These are phyloP conservation scores for Acleris cristana DNA, from an alignment of 2,888 invertebrate genomes.

Conservation along the genomic window DNA sequence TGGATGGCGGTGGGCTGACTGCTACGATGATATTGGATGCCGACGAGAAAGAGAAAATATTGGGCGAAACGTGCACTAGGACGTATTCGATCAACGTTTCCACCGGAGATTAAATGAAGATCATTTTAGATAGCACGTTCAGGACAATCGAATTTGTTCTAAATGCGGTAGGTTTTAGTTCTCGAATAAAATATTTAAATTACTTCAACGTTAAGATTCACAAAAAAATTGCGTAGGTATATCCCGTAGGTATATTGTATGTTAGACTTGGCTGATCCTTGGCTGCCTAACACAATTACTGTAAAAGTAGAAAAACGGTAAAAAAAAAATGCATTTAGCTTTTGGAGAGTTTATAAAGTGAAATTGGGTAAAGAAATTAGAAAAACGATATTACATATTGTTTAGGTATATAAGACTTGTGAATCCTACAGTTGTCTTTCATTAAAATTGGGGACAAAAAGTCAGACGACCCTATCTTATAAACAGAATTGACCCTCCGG, in stretches of 20 bases:
- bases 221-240: not conserved
- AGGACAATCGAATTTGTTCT: slow-evolving; percentile 1
- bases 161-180: too few species aligned
- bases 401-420: slow-evolving; percentile 26
- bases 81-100: slow-evolving; percentile 26
- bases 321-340: too few species aligned
- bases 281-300: not conserved
- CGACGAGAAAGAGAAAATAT: slow-evolving; percentile 42
- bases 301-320: too few species aligned
- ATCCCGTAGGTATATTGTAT: too few species aligned
- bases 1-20: slow-evolving; percentile 54
- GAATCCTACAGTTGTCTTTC: slow-evolving; percentile 45
- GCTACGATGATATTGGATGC: slow-evolving; percentile 47
- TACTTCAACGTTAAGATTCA: too few species aligned
- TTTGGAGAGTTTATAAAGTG: too few species aligned
- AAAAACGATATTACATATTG: slow-evolving; percentile 21
- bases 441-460: slow-evolving; percentile 53
- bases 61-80: slow-evolving; percentile 15
- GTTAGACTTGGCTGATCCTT: not conserved
- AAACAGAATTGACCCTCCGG: slow-evolving; percentile 41
- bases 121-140: slow-evolving; percentile 2
- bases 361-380: not conserved
- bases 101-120: slow-evolving; percentile 10
- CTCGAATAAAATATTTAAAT: too few species aligned
- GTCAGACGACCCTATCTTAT: slow-evolving; percentile 47